Conservation (phyloP, 2,113 vertebrate genomes). For the Geococcyx californianus region DNA sequence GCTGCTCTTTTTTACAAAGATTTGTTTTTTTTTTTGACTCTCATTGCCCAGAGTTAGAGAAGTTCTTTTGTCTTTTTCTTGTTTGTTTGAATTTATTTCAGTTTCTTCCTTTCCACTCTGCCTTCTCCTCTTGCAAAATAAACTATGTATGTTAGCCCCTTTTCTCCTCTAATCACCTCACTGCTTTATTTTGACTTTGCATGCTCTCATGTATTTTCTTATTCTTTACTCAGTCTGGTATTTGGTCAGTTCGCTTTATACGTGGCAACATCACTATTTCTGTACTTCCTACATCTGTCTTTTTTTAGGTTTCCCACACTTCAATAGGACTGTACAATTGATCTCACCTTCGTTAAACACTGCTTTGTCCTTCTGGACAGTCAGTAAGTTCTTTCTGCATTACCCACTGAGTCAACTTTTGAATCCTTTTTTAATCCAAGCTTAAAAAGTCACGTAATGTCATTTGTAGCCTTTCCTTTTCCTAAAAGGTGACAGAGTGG, state of each 20-base stretch:
- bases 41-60: not conserved
- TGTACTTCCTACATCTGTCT: not conserved
- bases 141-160: not conserved
- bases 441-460: not conserved
- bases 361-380: not conserved
- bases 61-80: not conserved
- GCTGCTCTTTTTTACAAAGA: not conserved
- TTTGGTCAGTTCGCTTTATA: not conserved
- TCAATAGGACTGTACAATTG: not conserved
- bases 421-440: not conserved
- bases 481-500: not conserved
- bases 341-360: not conserved
- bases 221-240: not conserved
- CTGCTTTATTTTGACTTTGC: not conserved
- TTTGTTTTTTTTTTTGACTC: not conserved
- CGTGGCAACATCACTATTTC: not conserved
- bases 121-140: not conserved
- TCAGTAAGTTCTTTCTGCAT: not conserved
- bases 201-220: not conserved
- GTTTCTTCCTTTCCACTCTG: not conserved
- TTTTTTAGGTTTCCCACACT: not conserved
- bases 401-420: not conserved
- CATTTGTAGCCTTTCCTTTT: not conserved
- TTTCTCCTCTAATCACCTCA: not conserved
- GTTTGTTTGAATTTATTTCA: not conserved